These are phyloP conservation scores for Hippocampus kuda DNA, from an alignment of 2,797 vertebrate species.

Conservation along the genomic window DNA sequence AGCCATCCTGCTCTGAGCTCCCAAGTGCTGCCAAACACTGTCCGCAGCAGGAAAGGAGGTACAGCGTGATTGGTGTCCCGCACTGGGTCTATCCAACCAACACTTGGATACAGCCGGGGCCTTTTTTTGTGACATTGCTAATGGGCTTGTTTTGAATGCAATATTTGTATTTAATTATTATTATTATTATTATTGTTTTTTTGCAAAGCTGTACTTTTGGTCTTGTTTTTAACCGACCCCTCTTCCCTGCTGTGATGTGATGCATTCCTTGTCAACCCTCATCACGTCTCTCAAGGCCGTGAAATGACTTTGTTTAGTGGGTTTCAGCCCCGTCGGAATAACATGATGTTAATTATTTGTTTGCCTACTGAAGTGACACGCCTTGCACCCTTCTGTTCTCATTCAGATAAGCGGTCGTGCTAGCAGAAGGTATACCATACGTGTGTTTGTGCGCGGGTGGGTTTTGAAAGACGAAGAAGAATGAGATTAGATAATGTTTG, in stretches of 20 bases:
- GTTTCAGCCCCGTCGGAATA: conserved; percentile 38
- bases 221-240: conserved; percentile 38
- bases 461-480: conserved; percentile 3
- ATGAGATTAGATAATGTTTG: conserved; percentile 28
- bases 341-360: conserved; percentile 48
- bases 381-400: conserved; percentile 46
- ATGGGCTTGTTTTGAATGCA: conserved; percentile 36
- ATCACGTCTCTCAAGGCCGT: conserved; percentile 51
- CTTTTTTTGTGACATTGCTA: conserved; percentile 22
- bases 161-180: conserved; percentile 1
- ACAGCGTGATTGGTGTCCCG: conserved; percentile 14
- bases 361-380: conserved; percentile 44
- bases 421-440: conserved; percentile 37
- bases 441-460: conserved; percentile 13
- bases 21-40: conserved; percentile 5
- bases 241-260: conserved; percentile 58
- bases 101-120: conserved; percentile 30
- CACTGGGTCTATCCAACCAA: conserved; percentile 40
- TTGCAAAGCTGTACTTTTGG: conserved; percentile 39
- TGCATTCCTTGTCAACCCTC: conserved; percentile 64
- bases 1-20: conserved; percentile 15
- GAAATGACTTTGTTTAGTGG: conserved; percentile 51
- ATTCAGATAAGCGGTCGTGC: conserved; percentile 47
- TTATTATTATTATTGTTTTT: conserved; percentile 9
- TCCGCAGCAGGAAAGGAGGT: conserved; percentile 9